Base-by-base conservation (phyloP, 2,797 vertebrate genomes). In the Falco cherrug region DNA sequence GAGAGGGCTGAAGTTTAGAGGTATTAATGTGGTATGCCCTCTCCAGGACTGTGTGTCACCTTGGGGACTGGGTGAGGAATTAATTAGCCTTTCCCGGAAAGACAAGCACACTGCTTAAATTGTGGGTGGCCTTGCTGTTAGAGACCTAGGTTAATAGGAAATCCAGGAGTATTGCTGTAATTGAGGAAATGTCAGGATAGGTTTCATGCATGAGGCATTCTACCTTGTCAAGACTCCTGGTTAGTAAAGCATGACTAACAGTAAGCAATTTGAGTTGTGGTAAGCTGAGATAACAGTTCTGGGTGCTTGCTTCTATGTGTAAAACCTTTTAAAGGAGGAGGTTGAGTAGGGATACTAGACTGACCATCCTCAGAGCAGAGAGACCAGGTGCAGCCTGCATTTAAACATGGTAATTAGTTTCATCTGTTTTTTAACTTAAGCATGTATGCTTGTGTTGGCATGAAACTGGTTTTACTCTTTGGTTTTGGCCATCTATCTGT, bases 401-500 rank as follows among this genome's bases (percentile, higher is more conserved):
- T 89, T 90, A 86, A 85, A 91, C 61, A 75, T 89, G 87, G 87
- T 89, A 76, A 91, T 92, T 71, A 73, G 91, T 86, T 92, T 89
- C 19, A 81, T 91, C 68, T 92, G 82, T 53, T 91, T 95, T 85
- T 94, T 93, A 91, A 81, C 65, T 94, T 61, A 8, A 94, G 94
- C 96, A 96, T 96, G 95, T 61, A 3, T 95, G 95, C 94, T 96
- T 91, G 95, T 81, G 65, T 94, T 94, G 84, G 96, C 94, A 96
- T 95, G 96, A 87, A 92, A 47, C 82, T 90, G 39, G 53, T 94
- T 79, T 78, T 86, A 79, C 51, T 81, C 11, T 37, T 73, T 88
- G 70, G n/a, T 89, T 92, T 93, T 96, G 84, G 82, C 89, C 84
- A 71, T 91, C 84, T 90, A 2, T 92, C 78, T 84, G 11, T 87